These are phyloP conservation scores for Zoanthus gigantus DNA, from an alignment of 92 coral and sea anemone species.

Conservation along the genomic window DNA sequence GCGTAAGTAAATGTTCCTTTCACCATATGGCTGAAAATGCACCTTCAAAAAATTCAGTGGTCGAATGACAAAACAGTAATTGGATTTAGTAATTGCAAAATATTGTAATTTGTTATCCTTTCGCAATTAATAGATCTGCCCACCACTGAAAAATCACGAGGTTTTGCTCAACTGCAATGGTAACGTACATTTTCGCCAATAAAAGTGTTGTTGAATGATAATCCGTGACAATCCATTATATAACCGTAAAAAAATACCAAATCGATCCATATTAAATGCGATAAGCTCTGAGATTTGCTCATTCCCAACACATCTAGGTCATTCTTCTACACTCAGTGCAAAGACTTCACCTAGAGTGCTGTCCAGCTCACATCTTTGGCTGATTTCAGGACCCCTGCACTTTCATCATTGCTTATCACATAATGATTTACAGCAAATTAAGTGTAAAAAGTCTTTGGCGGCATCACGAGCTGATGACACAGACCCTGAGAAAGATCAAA, in stretches of 20 bases:
- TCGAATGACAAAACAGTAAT: too few species aligned
- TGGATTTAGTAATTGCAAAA: too few species aligned
- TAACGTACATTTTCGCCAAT: too few species aligned
- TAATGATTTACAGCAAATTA: background rate
- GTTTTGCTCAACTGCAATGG: too few species aligned
- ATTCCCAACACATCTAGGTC: conserved; percentile 28
- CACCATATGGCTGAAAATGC: too few species aligned
- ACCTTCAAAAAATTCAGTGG: too few species aligned
- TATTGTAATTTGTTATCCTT: too few species aligned
- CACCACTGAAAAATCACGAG: too few species aligned
- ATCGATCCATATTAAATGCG: background rate
- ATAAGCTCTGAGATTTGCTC: conserved; percentile 33
- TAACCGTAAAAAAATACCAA: background rate
- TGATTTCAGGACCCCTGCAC: conserved; percentile 39
- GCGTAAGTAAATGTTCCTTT: too few species aligned
- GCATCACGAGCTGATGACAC: background rate
- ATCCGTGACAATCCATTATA: background rate
- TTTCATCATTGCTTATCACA: conserved; percentile 32
- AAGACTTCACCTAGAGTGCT: conserved; percentile 24
- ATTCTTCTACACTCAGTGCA: conserved; percentile 27
- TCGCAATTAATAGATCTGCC: too few species aligned
- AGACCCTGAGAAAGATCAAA: background rate
- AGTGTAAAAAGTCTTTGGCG: background rate
- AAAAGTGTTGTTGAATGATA: too few species aligned
- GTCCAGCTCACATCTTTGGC: conserved; percentile 26